These are phyloP conservation scores for Cyrtorhinus lividipennis DNA, from an alignment of 1,140 invertebrate species.

Conservation along the genomic window DNA sequence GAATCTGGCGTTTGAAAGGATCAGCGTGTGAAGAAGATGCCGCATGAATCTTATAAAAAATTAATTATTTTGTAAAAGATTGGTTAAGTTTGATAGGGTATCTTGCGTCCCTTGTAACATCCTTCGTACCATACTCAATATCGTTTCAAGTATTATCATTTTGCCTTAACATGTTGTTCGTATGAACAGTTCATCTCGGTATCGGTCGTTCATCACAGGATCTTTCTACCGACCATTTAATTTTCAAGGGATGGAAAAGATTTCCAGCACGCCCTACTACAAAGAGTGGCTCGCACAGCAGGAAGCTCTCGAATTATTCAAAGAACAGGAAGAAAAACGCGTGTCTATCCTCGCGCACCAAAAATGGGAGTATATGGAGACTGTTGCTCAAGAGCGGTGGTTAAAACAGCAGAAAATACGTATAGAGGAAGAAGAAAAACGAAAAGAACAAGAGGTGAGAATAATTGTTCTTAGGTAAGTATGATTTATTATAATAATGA, in stretches of 20 bases:
- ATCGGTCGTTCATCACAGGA: no score
- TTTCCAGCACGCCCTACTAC: constrained; percentile 31
- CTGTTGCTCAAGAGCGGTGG: constrained; percentile 7
- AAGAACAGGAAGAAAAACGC: background rate
- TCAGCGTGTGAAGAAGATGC: no score
- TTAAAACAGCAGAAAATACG: background rate
- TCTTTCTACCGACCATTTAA: no score
- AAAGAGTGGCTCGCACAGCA: constrained; percentile 33
- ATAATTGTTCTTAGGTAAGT: background rate
- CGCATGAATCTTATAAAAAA: no score
- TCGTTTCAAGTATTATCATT: no score
- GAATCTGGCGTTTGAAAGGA: no score
- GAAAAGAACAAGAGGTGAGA: constrained; percentile 9
- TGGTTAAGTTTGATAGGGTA: no score
- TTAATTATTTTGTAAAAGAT: no score
- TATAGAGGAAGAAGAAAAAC: background rate
- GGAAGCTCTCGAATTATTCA: constrained; percentile 28
- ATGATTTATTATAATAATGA: background rate
- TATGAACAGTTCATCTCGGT: no score
- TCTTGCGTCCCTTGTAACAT: no score
- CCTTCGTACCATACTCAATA: no score
- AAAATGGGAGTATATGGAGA: background rate
- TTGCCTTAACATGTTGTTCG: no score
- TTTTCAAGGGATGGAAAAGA: constrained; percentile 24
- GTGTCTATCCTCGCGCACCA: background rate